These are phyloP conservation scores for Emys orbicularis DNA, from an alignment of 2,797 vertebrate genomes.

Conservation along the genomic window DNA sequence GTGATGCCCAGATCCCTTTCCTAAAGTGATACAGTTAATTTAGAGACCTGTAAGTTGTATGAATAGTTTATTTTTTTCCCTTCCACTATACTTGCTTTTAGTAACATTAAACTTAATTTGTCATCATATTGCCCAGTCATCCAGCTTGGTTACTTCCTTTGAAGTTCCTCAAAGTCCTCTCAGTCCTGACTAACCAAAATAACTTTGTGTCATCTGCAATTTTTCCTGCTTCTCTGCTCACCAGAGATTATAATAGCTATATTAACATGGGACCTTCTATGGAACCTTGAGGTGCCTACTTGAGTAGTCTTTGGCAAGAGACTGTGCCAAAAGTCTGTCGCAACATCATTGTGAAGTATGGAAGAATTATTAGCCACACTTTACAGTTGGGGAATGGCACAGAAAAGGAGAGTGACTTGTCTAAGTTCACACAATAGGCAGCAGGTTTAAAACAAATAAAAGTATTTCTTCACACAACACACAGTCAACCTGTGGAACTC, in stretches of 20 bases:
- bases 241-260: neutral
- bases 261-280: neutral
- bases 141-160: neutral
- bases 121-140: neutral
- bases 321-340: neutral
- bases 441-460: too few species aligned
- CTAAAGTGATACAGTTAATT: neutral
- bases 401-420: neutral
- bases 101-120: neutral
- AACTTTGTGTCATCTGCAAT: neutral
- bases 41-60: fast-evolving
- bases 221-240: neutral
- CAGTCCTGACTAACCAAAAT: too few species aligned
- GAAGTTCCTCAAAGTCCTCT: neutral
- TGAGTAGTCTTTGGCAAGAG: neutral
- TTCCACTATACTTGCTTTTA: neutral
- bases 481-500: too few species aligned
- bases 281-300: neutral
- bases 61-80: neutral
- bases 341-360: neutral
- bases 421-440: neutral
- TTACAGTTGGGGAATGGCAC: neutral
- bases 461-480: too few species aligned
- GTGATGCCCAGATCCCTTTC: neutral
- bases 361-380: neutral